A percentile compares a stretch with the other conserved stretches of the same genome.
These are phyloP conservation scores for Oenanthe oenanthe DNA, from an alignment of 2,113 vertebrate species.

Conservation along the genomic window DNA sequence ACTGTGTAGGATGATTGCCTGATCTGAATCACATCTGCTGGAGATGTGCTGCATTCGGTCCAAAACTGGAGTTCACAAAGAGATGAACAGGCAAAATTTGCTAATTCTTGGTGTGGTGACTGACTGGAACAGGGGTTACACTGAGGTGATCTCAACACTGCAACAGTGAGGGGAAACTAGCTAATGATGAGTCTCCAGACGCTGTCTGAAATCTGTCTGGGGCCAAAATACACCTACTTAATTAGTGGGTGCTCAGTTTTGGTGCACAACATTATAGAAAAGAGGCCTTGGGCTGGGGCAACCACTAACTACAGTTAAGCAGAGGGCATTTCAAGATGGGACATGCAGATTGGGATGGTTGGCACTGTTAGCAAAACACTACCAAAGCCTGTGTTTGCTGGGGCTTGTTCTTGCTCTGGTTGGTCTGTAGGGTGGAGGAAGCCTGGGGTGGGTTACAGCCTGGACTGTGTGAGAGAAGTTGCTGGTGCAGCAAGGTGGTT, in stretches of 20 bases:
- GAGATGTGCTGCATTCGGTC: background rate
- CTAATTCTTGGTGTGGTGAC: background rate
- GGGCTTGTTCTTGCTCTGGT: background rate
- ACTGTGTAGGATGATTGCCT: conserved; percentile 17
- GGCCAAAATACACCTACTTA: background rate
- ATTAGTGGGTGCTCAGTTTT: background rate
- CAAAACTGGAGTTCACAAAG: conserved; percentile 2
- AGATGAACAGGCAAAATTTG: background rate
- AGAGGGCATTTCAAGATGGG: background rate
- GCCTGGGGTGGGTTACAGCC: background rate
- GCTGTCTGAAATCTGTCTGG: background rate
- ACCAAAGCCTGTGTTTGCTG: background rate
- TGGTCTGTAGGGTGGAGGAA: background rate
- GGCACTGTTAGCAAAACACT: background rate
- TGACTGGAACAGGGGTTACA: background rate
- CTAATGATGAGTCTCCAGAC: background rate
- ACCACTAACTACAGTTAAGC: background rate
- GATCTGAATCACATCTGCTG: conserved; percentile 2
- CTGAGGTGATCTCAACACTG: background rate
- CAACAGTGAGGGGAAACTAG: background rate
- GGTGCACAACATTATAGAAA: background rate
- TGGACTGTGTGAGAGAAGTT: fast-evolving
- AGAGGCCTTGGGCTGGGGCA: background rate
- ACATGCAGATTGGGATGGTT: background rate
- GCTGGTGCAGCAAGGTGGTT: background rate